phyloP scores from a whole-genome alignment of 2,797 vertebrate genomes.

The Enteromius radiatus region DNA sequence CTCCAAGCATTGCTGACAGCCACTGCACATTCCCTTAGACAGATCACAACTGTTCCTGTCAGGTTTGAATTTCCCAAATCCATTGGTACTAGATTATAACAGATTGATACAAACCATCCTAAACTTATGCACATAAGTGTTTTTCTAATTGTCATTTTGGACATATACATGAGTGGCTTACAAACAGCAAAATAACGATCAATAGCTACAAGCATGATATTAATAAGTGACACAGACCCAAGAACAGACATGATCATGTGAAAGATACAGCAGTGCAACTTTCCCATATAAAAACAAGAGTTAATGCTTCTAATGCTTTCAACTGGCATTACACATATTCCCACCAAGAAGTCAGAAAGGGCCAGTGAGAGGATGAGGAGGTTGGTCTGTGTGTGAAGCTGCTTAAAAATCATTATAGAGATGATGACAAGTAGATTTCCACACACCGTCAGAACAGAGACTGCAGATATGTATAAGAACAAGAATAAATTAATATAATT shows the following conservation, averaged over 20 bases:
- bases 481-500: constrained; percentile 12
- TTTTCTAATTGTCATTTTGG: constrained; percentile 23
- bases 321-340: constrained; percentile 35
- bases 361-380: constrained; percentile 47
- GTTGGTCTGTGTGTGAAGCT: constrained; percentile 32
- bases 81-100: constrained; percentile 2
- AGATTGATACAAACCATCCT: neutral
- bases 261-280: neutral
- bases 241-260: neutral
- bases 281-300: constrained; percentile 6
- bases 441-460: constrained; percentile 30
- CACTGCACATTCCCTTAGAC: constrained; percentile 14
- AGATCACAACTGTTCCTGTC: neutral
- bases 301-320: constrained; percentile 11
- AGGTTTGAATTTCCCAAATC: neutral
- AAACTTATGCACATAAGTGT: constrained; percentile 8
- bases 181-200: constrained; percentile 42
- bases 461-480: constrained; percentile 1
- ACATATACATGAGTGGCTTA: constrained; percentile 5
- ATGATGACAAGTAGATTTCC: constrained; percentile 46
- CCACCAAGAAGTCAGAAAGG: constrained; percentile 30
- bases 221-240: neutral
- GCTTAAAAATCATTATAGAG: constrained; percentile 26
- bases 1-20: neutral
- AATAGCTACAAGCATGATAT: constrained; percentile 21